phyloP scores from a whole-genome alignment of 1,140 invertebrate species.

The Eurosta solidaginis region DNA sequence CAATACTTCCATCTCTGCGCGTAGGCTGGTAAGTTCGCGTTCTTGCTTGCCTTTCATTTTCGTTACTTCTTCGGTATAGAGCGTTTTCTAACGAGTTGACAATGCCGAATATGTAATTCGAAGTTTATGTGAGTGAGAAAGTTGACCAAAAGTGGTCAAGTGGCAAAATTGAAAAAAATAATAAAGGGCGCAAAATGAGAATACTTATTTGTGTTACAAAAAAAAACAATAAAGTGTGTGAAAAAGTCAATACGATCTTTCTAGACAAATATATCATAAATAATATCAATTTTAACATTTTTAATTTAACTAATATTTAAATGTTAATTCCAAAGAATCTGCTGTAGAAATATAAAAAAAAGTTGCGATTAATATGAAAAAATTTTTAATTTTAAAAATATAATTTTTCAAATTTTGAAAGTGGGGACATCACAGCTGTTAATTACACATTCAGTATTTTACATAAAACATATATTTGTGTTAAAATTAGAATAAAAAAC shows the following conservation, averaged over 20 bases:
- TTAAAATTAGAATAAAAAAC: too few species aligned
- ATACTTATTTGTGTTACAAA: neutral
- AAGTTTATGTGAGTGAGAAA: neutral
- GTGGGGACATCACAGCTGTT: conserved; percentile 25
- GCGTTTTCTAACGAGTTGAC: conserved; percentile 48
- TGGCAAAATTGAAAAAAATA: neutral
- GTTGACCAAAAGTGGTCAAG: neutral
- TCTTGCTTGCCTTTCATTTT: conserved; percentile 60
- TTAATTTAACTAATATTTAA: too few species aligned
- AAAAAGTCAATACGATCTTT: too few species aligned
- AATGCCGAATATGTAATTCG: neutral
- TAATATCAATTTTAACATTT: too few species aligned
- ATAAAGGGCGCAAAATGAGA: conserved; percentile 2
- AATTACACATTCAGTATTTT: too few species aligned
- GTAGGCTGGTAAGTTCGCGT: conserved; percentile 40
- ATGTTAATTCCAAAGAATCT: too few species aligned
- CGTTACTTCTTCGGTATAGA: conserved; percentile 61
- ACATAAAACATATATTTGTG: too few species aligned
- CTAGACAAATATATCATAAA: too few species aligned
- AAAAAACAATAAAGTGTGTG: too few species aligned
- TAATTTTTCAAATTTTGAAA: neutral
- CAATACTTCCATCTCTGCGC: conserved; percentile 42
- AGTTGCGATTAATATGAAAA: too few species aligned
- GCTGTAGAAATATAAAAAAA: too few species aligned
- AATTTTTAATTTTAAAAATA: too few species aligned